Conservation (phyloP, 2,888 invertebrate species). For the Drosophila glabriapex region DNA sequence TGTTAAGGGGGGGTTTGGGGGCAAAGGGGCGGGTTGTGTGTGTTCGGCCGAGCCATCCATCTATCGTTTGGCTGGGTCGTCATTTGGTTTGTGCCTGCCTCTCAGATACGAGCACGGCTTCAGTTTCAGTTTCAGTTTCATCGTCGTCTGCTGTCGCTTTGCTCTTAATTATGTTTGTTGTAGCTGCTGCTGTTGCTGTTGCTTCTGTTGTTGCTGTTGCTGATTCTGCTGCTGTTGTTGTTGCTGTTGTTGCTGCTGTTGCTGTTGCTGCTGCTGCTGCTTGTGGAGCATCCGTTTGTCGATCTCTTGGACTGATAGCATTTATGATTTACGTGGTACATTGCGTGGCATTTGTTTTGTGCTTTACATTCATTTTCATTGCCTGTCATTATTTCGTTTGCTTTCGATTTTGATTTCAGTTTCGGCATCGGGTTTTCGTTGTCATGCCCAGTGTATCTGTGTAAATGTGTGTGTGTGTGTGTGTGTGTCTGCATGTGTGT, state of each 20-base stretch:
- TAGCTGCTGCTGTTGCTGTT: slow-evolving; percentile 28
- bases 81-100: slow-evolving; percentile 51
- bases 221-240: slow-evolving; percentile 48
- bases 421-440: slow-evolving; percentile 54
- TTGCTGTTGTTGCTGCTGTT: slow-evolving; percentile 19
- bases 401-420: slow-evolving; percentile 72
- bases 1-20: background rate
- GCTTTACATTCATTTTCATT: slow-evolving; percentile 68
- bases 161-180: slow-evolving; percentile 79
- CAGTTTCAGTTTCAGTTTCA: slow-evolving; percentile 36
- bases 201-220: slow-evolving; percentile 17
- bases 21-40: background rate
- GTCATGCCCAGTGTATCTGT: slow-evolving; percentile 44
- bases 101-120: slow-evolving; percentile 34
- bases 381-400: slow-evolving; percentile 65
- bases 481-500: slow-evolving; percentile 9
- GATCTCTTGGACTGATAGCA: slow-evolving; percentile 76
- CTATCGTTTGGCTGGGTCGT: slow-evolving; percentile 55
- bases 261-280: slow-evolving; percentile 42
- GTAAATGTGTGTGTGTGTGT: slow-evolving; percentile 5
- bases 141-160: slow-evolving; percentile 48
- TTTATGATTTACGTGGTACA: slow-evolving; percentile 81
- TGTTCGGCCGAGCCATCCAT: slow-evolving; percentile 39
- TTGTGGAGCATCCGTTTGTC: slow-evolving; percentile 78
- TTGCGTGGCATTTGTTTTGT: slow-evolving; percentile 74